Evolutionary conservation across 2,888 invertebrate species (phyloP), one percentile per base, ranked within the genome.

Genomic region (Cephonodes hylas): DNA sequence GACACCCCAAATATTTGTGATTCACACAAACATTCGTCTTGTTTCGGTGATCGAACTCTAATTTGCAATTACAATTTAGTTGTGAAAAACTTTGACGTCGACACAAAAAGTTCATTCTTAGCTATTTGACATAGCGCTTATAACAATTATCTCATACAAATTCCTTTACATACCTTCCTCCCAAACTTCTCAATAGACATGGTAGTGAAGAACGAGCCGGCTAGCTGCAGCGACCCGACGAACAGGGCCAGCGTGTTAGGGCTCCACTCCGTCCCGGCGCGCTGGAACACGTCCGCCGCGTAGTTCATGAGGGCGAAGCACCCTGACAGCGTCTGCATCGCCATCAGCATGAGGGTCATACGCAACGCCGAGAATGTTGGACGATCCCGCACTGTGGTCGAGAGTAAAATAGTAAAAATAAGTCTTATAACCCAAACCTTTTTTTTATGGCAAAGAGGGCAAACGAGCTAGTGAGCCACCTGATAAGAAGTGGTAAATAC

Each of bases 201-300:
- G 0, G 88, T 87, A 0, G 88, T 87, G 56, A 86, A 84, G 73
- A 84, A 83, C 0, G 88, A 84, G 0, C 88, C 88, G 3, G 82
- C 83, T 10, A 88, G 68, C 45, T 88, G 88, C 42, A 87, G 61
- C 0, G 84, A 79, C 0, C 85, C 88, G 59, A 88, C 77, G 38
- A 86, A 73, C 13, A 88, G 73, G 0, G 88, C 84, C 31, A 88
- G 70, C 5, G 77, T 79, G 75, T 88, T 83, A 23, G 88, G 84
- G 67, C 93, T 93, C 93, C 93, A 93, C 78, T 86, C 81, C 69
- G 91, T 89, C 83, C 93, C 93, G 66, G 93, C 83, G 13, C 86
- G 73, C 3, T 66, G 42, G 80, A 93, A 93, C 68, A 90, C 84
- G 61, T 86, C 83, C 0, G 86, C 80, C 1, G 88, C 89, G 71